Evolutionary conservation across 2,797 vertebrate genomes (phyloP).

Genomic region (Anabas testudineus): DNA sequence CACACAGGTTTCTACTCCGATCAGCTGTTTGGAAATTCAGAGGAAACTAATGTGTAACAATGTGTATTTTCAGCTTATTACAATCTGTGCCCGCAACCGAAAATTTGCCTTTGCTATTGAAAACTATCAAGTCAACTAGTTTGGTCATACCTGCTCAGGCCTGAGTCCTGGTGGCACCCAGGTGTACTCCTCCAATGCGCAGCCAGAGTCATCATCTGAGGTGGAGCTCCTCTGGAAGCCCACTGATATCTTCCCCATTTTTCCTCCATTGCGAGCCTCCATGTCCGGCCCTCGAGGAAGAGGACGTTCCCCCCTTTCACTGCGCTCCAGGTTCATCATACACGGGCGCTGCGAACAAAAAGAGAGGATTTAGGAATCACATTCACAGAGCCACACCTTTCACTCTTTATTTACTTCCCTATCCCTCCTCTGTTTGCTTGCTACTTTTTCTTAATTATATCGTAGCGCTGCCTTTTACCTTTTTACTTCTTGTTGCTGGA

Average conservation of each 20-base stretch:
- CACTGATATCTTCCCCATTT: slow-evolving; percentile 85
- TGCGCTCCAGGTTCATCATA: slow-evolving; percentile 88
- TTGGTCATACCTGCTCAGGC: slow-evolving; percentile 90
- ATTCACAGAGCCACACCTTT: slow-evolving; percentile 17
- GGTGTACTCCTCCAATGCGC: slow-evolving; percentile 94
- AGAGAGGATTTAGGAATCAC: slow-evolving; percentile 13
- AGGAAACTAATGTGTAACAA: no score
- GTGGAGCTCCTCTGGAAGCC: slow-evolving; percentile 96
- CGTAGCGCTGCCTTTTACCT: slow-evolving; percentile 15
- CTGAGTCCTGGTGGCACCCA: slow-evolving; percentile 96
- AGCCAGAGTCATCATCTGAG: slow-evolving; percentile 97
- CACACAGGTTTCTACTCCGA: slow-evolving; percentile 16
- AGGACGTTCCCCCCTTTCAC: slow-evolving; percentile 72
- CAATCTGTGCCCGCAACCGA: no score
- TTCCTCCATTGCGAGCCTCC: slow-evolving; percentile 86
- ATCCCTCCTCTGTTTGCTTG: slow-evolving; percentile 11
- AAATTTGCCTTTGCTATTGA: not conserved
- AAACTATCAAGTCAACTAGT: not conserved
- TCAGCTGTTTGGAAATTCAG: slow-evolving; percentile 2
- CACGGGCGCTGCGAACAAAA: slow-evolving; percentile 57
- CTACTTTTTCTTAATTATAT: slow-evolving; percentile 19
- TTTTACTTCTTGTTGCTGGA: not conserved
- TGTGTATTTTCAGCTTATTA: no score
- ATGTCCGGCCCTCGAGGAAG: slow-evolving; percentile 84
- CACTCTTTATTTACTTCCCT: not conserved